phyloP scores from a whole-genome alignment of 2,888 invertebrate genomes.

The Chydorus sphaericus region DNA sequence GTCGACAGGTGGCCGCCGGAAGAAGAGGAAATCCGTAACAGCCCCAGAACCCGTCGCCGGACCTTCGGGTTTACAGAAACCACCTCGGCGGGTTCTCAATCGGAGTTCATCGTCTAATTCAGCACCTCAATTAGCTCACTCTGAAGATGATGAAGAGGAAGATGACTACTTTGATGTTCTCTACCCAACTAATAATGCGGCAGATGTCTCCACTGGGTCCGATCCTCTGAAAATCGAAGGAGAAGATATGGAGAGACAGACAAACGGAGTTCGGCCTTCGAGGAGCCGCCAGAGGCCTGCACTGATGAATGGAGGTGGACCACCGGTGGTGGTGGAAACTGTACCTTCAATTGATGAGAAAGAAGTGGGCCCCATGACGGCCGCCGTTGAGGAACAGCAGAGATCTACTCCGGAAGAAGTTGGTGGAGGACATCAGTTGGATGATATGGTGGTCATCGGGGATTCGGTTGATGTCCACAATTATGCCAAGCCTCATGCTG shows the following conservation, averaged over 20 bases:
- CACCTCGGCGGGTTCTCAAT: background rate
- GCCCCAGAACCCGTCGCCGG: background rate
- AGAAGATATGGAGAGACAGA: background rate
- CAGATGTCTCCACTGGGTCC: background rate
- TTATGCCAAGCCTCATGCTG: slow-evolving; percentile 7
- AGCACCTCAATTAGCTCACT: background rate
- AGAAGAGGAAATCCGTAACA: background rate
- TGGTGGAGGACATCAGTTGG: background rate
- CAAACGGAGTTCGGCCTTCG: background rate
- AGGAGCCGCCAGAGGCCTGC: background rate
- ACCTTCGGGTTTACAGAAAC: slow-evolving; percentile 7
- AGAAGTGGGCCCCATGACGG: background rate
- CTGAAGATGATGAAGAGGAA: background rate
- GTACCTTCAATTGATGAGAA: too few relatives aligned
- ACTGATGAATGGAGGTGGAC: too few relatives aligned
- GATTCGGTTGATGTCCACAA: slow-evolving; percentile 9
- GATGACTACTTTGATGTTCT: slow-evolving; percentile 1
- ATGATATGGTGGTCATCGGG: slow-evolving; percentile 5
- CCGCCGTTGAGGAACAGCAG: background rate
- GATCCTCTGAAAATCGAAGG: background rate
- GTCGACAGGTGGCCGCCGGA: too few relatives aligned
- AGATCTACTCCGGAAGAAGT: background rate
- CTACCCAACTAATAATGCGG: background rate
- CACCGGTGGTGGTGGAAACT: too few relatives aligned
- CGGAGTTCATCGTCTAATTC: too few relatives aligned